Base-by-base conservation (phyloP, 1,140 invertebrate genomes). In the Ruditapes philippinarum region DNA sequence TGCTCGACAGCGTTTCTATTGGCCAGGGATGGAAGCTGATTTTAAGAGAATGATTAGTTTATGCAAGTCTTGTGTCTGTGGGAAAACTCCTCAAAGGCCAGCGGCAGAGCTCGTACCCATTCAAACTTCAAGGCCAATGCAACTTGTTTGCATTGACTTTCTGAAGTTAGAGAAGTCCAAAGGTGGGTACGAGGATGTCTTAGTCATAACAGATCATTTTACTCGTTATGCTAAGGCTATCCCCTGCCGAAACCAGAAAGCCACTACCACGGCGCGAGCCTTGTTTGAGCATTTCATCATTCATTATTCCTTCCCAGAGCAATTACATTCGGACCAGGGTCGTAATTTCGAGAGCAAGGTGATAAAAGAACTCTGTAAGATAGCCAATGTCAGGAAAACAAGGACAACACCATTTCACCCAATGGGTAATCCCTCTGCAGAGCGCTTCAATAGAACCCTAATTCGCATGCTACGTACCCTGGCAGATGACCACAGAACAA, bases 381-480 rank as follows among this genome's bases (percentile, higher is more conserved):
- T n/a, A n/a, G n/a, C n/a, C n/a, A n/a, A 42, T 88, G 42, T 88
- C 5, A 42, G 68, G 9, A 82, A 90, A 51, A 89, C 90, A 9
- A 45, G 86, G 31, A 84, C 86, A 7, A 83, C 89, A 3, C 65
- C 86, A 9, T 90, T 88, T 31, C 82, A 90, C 25, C 54, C 89
- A 17, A 65, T 65, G 68, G 81, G 80, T 14, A 89, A 90, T 82
- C 85, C 85, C 9, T 42, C 74, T 9, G 73, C 54, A 38, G 89
- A 90, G 38, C 38, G 78, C 22, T 88, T 88, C 33, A 88, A 82
- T 49, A 4, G 89, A 4, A 88, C 85, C 0, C 83, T 90, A 12
- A 28, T 90, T 25, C 33, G 62, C 33, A 91, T 91, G 87, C 40
- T 91, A 22, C 86, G 87, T 28, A 89, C 86, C 12, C 40, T 91